Percentiles rank a stretch among this genome's conserved stretches.
Evolutionary conservation across 2,113 vertebrate genomes (phyloP).

Genomic region (Fukomys damarensis): DNA sequence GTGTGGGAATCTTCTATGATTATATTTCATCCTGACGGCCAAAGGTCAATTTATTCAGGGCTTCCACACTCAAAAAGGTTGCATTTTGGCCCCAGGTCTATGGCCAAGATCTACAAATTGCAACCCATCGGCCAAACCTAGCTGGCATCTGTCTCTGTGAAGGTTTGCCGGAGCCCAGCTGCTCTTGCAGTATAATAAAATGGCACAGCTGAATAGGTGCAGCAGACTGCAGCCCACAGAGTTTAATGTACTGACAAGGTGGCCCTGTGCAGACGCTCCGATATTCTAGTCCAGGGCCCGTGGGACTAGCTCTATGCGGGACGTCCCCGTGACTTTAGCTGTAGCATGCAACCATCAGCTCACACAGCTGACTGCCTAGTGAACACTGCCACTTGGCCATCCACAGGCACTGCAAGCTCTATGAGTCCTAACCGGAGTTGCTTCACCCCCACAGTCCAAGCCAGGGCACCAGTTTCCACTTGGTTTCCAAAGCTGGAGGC

Average conservation of each 20-base stretch:
- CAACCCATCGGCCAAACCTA: background rate
- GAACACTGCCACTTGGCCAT: background rate
- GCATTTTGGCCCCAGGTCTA: background rate
- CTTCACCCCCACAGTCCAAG: background rate
- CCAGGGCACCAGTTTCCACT: background rate
- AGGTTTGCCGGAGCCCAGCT: background rate
- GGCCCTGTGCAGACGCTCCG: background rate
- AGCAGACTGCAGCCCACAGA: background rate
- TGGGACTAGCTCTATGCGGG: background rate
- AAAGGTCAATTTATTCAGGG: background rate
- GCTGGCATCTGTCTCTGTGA: background rate
- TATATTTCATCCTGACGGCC: slow-evolving; percentile 7
- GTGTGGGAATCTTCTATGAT: background rate
- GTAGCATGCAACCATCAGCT: background rate
- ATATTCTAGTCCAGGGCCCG: background rate
- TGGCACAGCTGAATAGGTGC: background rate
- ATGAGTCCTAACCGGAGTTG: background rate
- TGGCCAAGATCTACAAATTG: background rate
- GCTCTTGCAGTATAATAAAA: background rate
- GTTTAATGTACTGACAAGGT: background rate
- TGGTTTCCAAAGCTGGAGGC: background rate
- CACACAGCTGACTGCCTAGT: background rate
- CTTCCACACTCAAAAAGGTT: slow-evolving; percentile 10
- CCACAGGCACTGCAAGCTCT: background rate
- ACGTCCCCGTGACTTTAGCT: background rate